Percentiles rank a stretch among this genome's conserved stretches.
Conservation (phyloP, 2,888 invertebrate species). For the Trichopoda pennipes region DNA sequence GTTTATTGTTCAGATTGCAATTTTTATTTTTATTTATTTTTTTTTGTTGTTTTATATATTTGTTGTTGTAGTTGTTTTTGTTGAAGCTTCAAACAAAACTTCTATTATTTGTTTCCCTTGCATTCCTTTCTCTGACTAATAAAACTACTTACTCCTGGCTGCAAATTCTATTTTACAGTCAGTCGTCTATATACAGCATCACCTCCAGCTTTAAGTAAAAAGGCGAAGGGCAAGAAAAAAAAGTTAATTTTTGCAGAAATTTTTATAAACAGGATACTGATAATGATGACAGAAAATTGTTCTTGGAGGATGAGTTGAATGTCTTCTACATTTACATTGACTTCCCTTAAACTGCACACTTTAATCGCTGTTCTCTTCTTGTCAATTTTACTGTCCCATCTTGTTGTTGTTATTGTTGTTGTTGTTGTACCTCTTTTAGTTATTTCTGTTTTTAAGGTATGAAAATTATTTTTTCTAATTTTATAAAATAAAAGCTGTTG, state of each 20-base stretch:
- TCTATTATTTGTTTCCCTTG: slow-evolving; percentile 9
- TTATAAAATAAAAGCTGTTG: slow-evolving; percentile 31
- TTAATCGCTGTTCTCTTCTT: slow-evolving; percentile 8
- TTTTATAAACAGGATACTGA: slow-evolving; percentile 56
- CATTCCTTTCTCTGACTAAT: slow-evolving; percentile 1
- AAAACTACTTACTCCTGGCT: slow-evolving; percentile 8
- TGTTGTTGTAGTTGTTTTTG: too few species aligned
- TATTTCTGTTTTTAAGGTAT: slow-evolving; percentile 41
- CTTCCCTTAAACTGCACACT: slow-evolving; percentile 30
- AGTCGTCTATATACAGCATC: slow-evolving; percentile 2
- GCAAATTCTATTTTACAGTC: slow-evolving; percentile 30
- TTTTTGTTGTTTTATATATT: too few species aligned
- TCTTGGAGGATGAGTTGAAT: slow-evolving; percentile 58
- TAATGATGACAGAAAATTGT: slow-evolving; percentile 58
- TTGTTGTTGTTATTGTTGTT: too few species aligned
- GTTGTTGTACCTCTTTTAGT: slow-evolving; percentile 13
- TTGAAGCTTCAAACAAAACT: slow-evolving; percentile 28
- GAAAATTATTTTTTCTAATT: slow-evolving; percentile 44
- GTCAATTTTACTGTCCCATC: slow-evolving; percentile 13
- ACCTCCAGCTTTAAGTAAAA: background rate
- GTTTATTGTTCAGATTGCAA: slow-evolving; percentile 53
- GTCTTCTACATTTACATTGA: slow-evolving; percentile 37
- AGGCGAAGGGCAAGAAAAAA: slow-evolving; percentile 54
- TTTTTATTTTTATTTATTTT: slow-evolving; percentile 50
- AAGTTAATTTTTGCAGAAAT: slow-evolving; percentile 59